Evolutionary conservation across 2,113 vertebrate species (phyloP), one percentile per base, ranked within the genome.

Genomic region (Hydropotes inermis): DNA sequence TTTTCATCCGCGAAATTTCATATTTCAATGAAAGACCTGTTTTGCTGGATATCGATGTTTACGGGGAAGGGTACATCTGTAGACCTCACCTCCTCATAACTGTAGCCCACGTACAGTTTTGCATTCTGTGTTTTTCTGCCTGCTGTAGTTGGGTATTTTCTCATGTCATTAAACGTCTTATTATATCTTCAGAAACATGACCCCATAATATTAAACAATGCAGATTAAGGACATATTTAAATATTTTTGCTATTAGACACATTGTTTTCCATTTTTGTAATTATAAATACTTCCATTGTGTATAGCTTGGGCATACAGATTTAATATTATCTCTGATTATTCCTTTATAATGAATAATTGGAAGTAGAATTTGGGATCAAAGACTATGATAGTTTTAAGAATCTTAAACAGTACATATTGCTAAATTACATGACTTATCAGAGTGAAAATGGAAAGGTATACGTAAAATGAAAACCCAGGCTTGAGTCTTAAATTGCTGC

Each of bases 271-370:
- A 70, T n/a, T 52, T 85, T 91, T 89, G 36, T 11, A 64, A 86
- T 64, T 93, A 84, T n/a, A 79, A 96, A 67, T 50, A 60, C 50
- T 11, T 70, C 17, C 61, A 1, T 74, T 90, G 81, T 84, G 43
- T 90, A 43, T 61, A 64, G 79, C 57, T 86, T 89, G 13, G 36
- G 43, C 11, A 74, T 45, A 94, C 10, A 27, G 61, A 39, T 45
- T 91, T 97, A 87, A 67, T 8, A 89, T 91, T 85, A 55, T 58
- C 33, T 83, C 82, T 94, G 76, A 94, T 82, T 82, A 82, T 92
- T 89, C 82, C 61, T 96, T 25, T 52, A 61, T 74, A 45, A 70
- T 33, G 89, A 91, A 83, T 78, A 52, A 50, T 95, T 93, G 39
- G 23, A 82, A n/a, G 43, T 55, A 88, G 23, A 95, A 93, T 43